Conservation (phyloP, 1,140 invertebrate genomes). For the Eubasilissa regina region DNA sequence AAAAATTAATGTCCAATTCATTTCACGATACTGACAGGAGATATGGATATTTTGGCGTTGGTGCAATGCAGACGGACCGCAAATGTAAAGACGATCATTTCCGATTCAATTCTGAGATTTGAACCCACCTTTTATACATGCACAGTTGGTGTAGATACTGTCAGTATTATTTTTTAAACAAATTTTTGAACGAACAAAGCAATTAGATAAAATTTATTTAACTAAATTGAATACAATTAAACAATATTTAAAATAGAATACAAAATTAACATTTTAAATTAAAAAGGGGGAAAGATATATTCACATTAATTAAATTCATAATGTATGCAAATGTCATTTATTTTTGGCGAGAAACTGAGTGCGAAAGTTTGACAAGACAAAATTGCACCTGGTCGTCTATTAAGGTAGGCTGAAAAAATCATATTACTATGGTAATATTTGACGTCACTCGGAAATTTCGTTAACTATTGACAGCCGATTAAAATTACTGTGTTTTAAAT, state of each 20-base stretch:
- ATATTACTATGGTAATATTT: too few relatives aligned
- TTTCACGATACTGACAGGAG: slow-evolving; percentile 8
- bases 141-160: too few relatives aligned
- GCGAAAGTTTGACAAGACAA: background rate
- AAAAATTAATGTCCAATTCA: background rate
- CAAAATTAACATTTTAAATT: background rate
- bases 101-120: slow-evolving; percentile 1
- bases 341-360: too few relatives aligned
- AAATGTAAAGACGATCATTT: slow-evolving; percentile 6
- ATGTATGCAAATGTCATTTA: too few relatives aligned
- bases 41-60: slow-evolving; percentile 12
- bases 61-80: background rate
- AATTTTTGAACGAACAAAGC: background rate
- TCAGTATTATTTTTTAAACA: too few relatives aligned
- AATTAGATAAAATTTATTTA: background rate
- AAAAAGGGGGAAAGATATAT: too few relatives aligned
- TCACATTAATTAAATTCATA: too few relatives aligned
- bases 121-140: too few relatives aligned
- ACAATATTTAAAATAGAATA: background rate
- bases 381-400: background rate
- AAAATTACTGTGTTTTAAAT: too few relatives aligned
- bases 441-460: too few relatives aligned
- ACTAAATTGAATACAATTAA: background rate
- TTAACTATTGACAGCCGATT: too few relatives aligned
- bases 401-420: background rate